Evolutionary conservation across 2,888 invertebrate genomes (phyloP), one percentile per base, ranked within the genome.

Genomic region (Catocala fraxini): DNA sequence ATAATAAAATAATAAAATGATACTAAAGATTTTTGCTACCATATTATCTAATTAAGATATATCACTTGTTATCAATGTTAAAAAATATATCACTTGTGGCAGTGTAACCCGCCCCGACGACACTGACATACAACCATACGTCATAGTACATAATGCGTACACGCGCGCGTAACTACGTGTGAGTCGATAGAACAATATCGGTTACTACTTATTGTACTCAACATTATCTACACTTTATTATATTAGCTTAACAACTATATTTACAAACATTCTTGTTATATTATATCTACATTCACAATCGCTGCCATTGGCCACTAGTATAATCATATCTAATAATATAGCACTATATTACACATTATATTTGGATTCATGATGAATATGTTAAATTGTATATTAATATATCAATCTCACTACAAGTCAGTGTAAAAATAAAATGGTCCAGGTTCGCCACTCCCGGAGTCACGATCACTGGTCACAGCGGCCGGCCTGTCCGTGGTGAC

Each of bases 331-430:
- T 54, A 43, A 15, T 43, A 43, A 5, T 6, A 10, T 45, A 54
- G 11, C 6, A 10, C 33, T 49, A 42, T 48, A 48, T 48, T 42
- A 41, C 41, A 47, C 13, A 7, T 46, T 33, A 47, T 64, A 33
- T 53, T 63, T 63, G 49, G 51, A 56, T 59, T 53, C 53, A 64
- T 47, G 51, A 71, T 56, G 7, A 43, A 35, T 11, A 25, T 15
- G 1, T 9, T 39, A 39, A 7, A 46, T 42, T 33, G 41, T 56
- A 49, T 34, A 49, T 12, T 45, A 33, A 33, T 6, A 33, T 33
- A 42, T 34, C 41, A 7, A 48, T 13, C 46, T 46, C 34, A 34
- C 45, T 45, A 7, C 9, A 13, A 45, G 53, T 45, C 43, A 54
- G 15, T 6, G 10, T 46, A 15, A 46, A 46, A 46, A 46, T 46